A percentile compares a stretch with the other conserved stretches of the same genome.
Conservation (phyloP, 2,113 vertebrate genomes). For the human region DNA sequence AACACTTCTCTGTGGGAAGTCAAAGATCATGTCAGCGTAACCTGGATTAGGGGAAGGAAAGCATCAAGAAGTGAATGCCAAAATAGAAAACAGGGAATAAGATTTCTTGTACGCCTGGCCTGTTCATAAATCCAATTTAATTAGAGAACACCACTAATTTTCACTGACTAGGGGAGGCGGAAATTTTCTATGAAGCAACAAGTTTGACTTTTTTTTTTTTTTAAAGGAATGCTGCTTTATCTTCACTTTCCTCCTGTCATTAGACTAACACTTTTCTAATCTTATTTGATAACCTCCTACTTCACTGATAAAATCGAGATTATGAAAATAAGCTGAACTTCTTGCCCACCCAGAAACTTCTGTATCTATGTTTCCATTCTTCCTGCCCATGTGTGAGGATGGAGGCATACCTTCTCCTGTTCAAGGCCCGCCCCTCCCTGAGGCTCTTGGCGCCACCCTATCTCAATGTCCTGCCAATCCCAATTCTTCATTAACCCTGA, state of each 20-base stretch:
- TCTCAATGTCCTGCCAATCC: not conserved
- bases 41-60: constrained; percentile 39
- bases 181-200: not conserved
- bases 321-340: not conserved
- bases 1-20: constrained; percentile 59
- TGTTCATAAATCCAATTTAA: not conserved
- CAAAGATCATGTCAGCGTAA: constrained; percentile 57
- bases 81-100: not conserved
- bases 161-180: not conserved
- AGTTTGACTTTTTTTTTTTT: not conserved
- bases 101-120: not conserved
- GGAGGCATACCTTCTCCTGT: fast-evolving
- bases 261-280: not conserved
- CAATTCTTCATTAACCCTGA: too few relatives aligned
- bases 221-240: not conserved
- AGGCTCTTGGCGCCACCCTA: not conserved
- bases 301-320: not conserved
- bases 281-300: not conserved
- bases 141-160: not conserved
- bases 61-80: not conserved
- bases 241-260: not conserved
- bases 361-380: not conserved
- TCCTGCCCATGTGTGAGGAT: fast-evolving
- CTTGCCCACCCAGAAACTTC: not conserved
- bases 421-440: too few relatives aligned